Evolutionary conservation across 2,888 invertebrate species (phyloP).

Genomic region (Pyrrhosoma nymphula): DNA sequence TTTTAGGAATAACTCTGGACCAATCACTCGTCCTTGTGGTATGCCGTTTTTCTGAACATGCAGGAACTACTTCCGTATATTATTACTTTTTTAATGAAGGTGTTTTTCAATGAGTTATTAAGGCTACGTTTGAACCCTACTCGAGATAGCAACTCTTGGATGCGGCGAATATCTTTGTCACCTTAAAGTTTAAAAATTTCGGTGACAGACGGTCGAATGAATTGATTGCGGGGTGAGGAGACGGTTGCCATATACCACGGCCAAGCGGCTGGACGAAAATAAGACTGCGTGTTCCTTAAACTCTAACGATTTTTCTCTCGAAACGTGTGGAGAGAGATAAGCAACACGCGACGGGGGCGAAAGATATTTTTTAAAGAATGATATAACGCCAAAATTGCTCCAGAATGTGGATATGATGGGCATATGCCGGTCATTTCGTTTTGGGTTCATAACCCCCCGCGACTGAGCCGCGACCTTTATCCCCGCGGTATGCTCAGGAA

Average conservation of each 20-base stretch:
- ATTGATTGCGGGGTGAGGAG: not conserved
- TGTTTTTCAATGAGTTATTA: too few relatives aligned
- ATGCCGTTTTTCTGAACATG: too few relatives aligned
- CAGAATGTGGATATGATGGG: not conserved
- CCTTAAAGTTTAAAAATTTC: not conserved
- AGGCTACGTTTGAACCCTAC: too few relatives aligned
- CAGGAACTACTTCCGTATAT: too few relatives aligned
- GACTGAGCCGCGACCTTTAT: not conserved
- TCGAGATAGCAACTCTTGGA: not conserved
- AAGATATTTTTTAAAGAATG: not conserved
- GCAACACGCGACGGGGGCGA: constrained; percentile 24
- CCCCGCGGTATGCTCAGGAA: not conserved
- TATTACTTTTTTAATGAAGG: too few relatives aligned
- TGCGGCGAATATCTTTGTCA: not conserved
- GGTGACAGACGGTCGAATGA: not conserved
- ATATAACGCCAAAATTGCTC: not conserved
- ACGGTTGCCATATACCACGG: not conserved
- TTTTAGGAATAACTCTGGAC: too few relatives aligned
- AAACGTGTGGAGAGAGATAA: not conserved
- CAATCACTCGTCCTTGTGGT: too few relatives aligned
- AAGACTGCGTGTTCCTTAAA: constrained; percentile 25
- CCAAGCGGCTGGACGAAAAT: not conserved
- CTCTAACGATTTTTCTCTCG: constrained; percentile 1
- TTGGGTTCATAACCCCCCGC: not conserved
- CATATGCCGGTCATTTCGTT: not conserved